Base-by-base conservation (phyloP, 2,797 vertebrate species). In the Gorsachius magnificus region DNA sequence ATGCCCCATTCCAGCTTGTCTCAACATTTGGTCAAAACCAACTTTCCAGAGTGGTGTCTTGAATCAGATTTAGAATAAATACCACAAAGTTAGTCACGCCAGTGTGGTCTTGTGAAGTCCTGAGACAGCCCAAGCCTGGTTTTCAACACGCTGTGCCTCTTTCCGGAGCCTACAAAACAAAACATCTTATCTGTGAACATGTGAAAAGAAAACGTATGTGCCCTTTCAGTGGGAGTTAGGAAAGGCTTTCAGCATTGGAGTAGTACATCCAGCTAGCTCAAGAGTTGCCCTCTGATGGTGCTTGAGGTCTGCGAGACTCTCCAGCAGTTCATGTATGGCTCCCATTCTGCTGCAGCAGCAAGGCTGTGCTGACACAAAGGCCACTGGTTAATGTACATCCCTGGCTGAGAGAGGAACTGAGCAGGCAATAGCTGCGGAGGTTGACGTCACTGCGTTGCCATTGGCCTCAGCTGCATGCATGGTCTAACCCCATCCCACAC, bases 21-120 rank as follows among this genome's bases (percentile, higher is more conserved):
- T 89, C 89, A 86, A 83, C 65, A 60, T 90, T 95, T 92, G 90
- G 84, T 97, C 84, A 94, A 95, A 94, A 87, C 65, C 92, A 71
- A 63, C 76, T 91, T 96, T 96, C 89, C 92, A 96, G 79, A 93
- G 69, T 81, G 84, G 84, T 96, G 38, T 93, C 64, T 89, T 89
- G 79, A 96, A 95, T 81, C 82, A 89, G 69, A 88, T 89, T 96
- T 89, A 92, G 90, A 96, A 92, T 88, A 78, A 96, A 93, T 88
- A 78, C 90, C 94, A 83, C 84, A n/a, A 87, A 89, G 87, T 94
- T 91, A 87, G 93, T 96, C 90, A 94, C 81, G 87, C 84, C 83
- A 93, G 53, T 87, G 91, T 93, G 77, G 88, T 93, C 90, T 86
- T 71, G 43, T 48, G 89, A 94, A 83, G 78, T 38, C 69, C 89